A percentile compares a stretch with the other conserved stretches of the same genome.
These are phyloP conservation scores for Drosophila pseudoananassae DNA, from an alignment of 1,140 invertebrate genomes.

Conservation along the genomic window DNA sequence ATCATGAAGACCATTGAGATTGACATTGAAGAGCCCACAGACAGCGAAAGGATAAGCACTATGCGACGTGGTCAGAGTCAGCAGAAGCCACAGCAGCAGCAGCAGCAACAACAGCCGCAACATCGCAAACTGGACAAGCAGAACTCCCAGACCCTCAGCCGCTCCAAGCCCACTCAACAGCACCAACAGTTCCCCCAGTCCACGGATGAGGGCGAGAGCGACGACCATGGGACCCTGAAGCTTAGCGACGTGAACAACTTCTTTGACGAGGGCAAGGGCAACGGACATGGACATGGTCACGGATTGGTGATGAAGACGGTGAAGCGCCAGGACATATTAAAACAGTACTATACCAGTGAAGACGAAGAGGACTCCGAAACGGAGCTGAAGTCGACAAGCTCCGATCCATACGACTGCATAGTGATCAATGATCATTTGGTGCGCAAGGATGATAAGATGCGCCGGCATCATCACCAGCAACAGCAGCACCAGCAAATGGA, in stretches of 20 bases:
- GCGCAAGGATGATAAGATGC: conserved; percentile 85
- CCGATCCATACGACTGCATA: conserved; percentile 90
- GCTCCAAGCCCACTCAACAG: conserved; percentile 52
- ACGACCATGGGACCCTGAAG: conserved; percentile 79
- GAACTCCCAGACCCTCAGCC: conserved; percentile 59
- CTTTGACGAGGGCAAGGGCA: conserved; percentile 82
- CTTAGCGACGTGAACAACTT: conserved; percentile 82
- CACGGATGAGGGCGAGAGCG: conserved; percentile 79
- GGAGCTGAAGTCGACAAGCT: conserved; percentile 87
- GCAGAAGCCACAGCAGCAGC: conserved; percentile 34
- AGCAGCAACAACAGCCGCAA: conserved; percentile 33
- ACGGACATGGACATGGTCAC: conserved; percentile 68
- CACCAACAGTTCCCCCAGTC: conserved; percentile 65
- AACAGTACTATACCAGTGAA: conserved; percentile 87
- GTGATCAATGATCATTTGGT: conserved; percentile 90
- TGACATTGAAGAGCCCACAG: conserved; percentile 78
- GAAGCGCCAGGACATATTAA: conserved; percentile 88
- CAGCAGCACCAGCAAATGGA: conserved; percentile 84
- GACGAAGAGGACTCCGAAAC: conserved; percentile 76
- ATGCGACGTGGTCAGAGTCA: conserved; percentile 66
- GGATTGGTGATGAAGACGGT: conserved; percentile 88
- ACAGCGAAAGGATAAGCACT: conserved; percentile 68
- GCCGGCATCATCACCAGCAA: conserved; percentile 67
- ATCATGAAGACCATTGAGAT: conserved; percentile 84
- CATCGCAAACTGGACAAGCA: conserved; percentile 67